Evolutionary conservation across 2,888 invertebrate species (phyloP).

Genomic region (Stenotaenia linearis): DNA sequence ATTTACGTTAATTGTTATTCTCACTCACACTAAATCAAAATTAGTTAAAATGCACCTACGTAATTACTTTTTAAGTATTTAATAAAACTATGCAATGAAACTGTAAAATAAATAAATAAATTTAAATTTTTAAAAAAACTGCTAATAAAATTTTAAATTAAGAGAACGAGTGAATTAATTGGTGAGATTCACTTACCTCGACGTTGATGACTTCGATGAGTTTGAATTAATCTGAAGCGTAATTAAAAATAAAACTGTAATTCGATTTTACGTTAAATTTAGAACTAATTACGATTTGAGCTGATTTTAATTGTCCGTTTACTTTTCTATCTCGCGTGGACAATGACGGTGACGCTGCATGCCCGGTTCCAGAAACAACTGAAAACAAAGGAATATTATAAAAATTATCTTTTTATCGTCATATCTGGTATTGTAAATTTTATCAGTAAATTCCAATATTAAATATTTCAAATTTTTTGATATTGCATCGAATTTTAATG

Average conservation of each 20-base stretch:
- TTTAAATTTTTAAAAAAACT: background rate
- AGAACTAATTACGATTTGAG: conserved; percentile 3
- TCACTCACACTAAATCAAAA: no score
- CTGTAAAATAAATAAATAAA: background rate
- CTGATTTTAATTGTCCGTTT: background rate
- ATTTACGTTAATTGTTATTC: no score
- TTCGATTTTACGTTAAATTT: background rate
- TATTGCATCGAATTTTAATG: no score
- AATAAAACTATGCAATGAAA: background rate
- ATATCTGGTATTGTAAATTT: background rate
- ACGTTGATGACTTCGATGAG: conserved; percentile 29
- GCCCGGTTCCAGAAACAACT: conserved; percentile 5
- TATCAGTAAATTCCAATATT: background rate
- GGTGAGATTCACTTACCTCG: conserved; percentile 3
- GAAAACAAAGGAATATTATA: background rate
- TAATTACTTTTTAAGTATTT: no score
- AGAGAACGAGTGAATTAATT: no score
- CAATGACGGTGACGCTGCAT: background rate
- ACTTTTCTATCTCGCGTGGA: background rate
- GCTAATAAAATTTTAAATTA: background rate
- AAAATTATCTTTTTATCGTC: background rate
- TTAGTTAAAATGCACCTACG: no score
- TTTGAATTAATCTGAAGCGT: background rate
- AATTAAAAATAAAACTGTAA: background rate
- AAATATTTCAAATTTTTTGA: no score